These are phyloP conservation scores for Ascidia mentula DNA, from an alignment of 23 tunicate species.

Conservation along the genomic window DNA sequence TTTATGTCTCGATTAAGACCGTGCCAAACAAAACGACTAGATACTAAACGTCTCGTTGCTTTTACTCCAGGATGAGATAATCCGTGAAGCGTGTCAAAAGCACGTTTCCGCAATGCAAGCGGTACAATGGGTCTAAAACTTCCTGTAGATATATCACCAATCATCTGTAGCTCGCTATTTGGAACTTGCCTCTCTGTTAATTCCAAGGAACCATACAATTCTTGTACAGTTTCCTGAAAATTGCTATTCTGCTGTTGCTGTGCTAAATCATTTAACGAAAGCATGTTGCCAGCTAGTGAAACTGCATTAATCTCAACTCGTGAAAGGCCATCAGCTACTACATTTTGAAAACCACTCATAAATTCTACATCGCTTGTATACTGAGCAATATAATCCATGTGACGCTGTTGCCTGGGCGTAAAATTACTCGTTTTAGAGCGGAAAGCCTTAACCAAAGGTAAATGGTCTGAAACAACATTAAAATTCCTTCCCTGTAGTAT, in stretches of 20 bases:
- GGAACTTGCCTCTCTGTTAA: background rate
- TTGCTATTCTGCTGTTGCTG: background rate
- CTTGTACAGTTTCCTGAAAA: background rate
- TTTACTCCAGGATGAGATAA: constrained; percentile 31
- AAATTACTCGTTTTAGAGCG: background rate
- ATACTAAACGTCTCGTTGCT: constrained; percentile 13
- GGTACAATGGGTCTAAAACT: constrained; percentile 21
- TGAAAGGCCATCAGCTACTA: background rate
- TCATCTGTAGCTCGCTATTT: background rate
- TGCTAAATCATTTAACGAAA: background rate
- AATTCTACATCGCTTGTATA: constrained; percentile 20
- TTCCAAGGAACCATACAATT: background rate
- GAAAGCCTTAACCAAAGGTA: constrained; percentile 17
- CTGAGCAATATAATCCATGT: constrained; percentile 19
- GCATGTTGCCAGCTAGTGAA: background rate
- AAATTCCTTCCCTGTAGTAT: constrained; percentile 8
- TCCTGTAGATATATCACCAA: constrained; percentile 25
- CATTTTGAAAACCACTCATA: constrained; percentile 16
- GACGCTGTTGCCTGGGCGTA: constrained; percentile 19
- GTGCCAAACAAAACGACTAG: constrained; percentile 28
- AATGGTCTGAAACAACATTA: constrained; percentile 19
- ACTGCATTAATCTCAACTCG: background rate
- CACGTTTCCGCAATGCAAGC: background rate
- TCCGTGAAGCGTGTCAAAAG: constrained; percentile 4
- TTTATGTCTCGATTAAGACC: background rate